Base-by-base conservation (phyloP, 2,113 vertebrate species). In the Numida meleagris region DNA sequence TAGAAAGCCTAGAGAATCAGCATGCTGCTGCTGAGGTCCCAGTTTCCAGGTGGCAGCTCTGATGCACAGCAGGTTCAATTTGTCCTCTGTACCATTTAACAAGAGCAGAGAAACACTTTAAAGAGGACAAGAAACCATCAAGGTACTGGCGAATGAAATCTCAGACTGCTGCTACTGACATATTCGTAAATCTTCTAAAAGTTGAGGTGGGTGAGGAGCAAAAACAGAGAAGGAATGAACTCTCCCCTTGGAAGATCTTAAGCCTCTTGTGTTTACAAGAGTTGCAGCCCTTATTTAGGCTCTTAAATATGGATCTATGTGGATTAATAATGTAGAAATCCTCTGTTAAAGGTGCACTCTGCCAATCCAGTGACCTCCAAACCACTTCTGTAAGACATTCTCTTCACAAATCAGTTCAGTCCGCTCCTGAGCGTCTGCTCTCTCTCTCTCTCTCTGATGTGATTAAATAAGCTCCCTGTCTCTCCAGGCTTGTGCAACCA, bases 391-490 rank as follows among this genome's bases (percentile, higher is more conserved):
- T 82, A 76, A 43, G 58, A 57, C 62, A 24, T 40, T 24, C 59
- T 90, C 11, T 55, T 89, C 29, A 33, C 78, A 94, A 91, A 90
- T 94, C 75, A 86, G 68, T 31, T n/a, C 81, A 89, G 87, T 79
- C 93, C 83, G 73, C 78, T 95, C 61, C 75, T 23, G 55, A 65
- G 74, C 75, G 62, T 88, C 94, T 93, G 67, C 90, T 94, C 91
- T 95, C 91, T 94, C 78, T 75, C 93, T 95, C 90, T 94, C 80
- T 91, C 59, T 82, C 80, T 82, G 58, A 77, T 20, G 82, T 34
- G 94, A 90, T 82, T 94, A 96, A 96, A 92, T 93, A 95, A 92
- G 80, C 93, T 93, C 93, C 72, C 63, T 34, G 90, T 91, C 92
- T 95, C 93, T 94, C 93, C 81, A 55, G 53, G 62, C 82, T 93